Percentiles rank a stretch among this genome's conserved stretches.
These are phyloP conservation scores for Habroteleia sp. DNA, from an alignment of 2,888 invertebrate species.

Conservation along the genomic window DNA sequence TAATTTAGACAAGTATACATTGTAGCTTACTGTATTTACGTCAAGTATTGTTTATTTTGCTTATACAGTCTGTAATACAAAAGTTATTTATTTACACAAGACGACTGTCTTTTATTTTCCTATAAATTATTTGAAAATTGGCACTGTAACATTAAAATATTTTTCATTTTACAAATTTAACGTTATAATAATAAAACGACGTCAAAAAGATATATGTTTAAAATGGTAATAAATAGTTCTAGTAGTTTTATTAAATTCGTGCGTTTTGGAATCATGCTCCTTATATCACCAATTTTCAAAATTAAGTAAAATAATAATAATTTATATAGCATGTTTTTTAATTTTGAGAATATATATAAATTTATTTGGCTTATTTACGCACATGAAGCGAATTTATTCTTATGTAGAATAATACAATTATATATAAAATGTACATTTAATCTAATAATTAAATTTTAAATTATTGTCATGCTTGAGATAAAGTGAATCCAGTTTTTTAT, in stretches of 20 bases:
- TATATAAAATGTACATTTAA: conserved; percentile 61
- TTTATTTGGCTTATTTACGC: conserved; percentile 66
- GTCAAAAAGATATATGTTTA: conserved; percentile 9
- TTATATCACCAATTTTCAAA: conserved; percentile 53
- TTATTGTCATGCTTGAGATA: conserved; percentile 65
- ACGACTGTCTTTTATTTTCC: conserved; percentile 23
- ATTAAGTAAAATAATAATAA: conserved; percentile 31
- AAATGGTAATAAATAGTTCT: no score
- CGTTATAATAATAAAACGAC: conserved; percentile 19
- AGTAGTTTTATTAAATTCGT: no score
- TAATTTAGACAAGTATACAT: conserved; percentile 79
- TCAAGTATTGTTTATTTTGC: conserved; percentile 66
- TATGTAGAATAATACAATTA: conserved; percentile 54
- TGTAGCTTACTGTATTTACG: conserved; percentile 67
- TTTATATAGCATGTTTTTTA: conserved; percentile 46
- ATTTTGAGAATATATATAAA: conserved; percentile 54
- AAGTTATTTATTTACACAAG: conserved; percentile 69
- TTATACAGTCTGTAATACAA: conserved; percentile 74
- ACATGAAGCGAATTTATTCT: conserved; percentile 63
- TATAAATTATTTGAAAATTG: conserved; percentile 54
- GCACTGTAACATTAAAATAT: conserved; percentile 43
- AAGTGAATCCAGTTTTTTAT: conserved; percentile 37
- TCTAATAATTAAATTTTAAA: conserved; percentile 36
- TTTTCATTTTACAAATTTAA: conserved; percentile 26
- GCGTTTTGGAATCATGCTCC: no score